phyloP scores from a whole-genome alignment of 2,113 vertebrate species.

The Poeciliopsis turrubarensis region DNA sequence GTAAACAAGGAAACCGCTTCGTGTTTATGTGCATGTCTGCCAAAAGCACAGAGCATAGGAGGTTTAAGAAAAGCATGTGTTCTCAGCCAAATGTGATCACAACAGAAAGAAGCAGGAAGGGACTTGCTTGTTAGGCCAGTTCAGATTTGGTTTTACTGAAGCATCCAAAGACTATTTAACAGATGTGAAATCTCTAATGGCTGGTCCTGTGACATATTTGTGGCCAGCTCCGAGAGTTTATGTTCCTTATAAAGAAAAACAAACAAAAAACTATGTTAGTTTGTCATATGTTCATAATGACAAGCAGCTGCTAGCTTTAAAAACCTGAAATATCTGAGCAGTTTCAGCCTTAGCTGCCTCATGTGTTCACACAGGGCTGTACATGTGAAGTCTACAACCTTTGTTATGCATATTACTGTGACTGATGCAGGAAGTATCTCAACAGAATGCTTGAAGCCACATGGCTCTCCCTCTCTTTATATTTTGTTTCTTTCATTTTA shows the following conservation, averaged over 20 bases:
- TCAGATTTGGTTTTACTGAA: background rate
- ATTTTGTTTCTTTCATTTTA: background rate
- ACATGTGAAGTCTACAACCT: background rate
- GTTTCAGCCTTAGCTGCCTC: background rate
- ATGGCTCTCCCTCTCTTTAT: background rate
- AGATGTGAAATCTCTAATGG: no score
- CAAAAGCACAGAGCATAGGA: background rate
- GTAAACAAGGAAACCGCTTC: conserved; percentile 51
- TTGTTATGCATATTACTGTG: background rate
- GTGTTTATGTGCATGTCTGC: conserved; percentile 4
- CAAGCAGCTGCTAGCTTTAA: background rate
- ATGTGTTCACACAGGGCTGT: background rate
- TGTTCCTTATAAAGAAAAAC: background rate
- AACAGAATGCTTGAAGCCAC: background rate
- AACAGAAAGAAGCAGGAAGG: background rate
- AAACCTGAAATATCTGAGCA: background rate
- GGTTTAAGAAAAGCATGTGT: conserved; percentile 29
- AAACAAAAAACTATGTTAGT: background rate
- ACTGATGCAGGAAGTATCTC: background rate
- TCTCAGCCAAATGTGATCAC: conserved; percentile 7
- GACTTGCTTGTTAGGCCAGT: background rate
- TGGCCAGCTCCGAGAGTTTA: background rate
- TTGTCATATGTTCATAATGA: background rate
- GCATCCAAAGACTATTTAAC: background rate
- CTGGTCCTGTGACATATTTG: background rate